Percentiles rank a stretch among this genome's conserved stretches.
phyloP scores from a whole-genome alignment of 1,140 invertebrate species.

The Holcopasites calliopsidis region DNA sequence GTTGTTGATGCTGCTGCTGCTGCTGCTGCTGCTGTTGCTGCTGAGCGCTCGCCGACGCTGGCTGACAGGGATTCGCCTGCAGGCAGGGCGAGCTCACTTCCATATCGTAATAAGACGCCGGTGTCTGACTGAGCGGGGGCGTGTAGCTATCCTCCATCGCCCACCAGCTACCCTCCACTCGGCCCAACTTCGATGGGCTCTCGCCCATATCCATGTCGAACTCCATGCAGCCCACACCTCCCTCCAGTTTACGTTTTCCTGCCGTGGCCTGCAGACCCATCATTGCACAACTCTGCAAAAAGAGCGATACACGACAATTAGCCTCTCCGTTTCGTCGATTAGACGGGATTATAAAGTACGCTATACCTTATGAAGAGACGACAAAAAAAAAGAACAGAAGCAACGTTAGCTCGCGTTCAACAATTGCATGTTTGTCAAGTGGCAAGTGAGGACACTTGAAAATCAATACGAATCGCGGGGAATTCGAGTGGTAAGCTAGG shows the following conservation, averaged over 20 bases:
- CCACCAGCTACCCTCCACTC: constrained; percentile 78
- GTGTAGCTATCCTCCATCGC: constrained; percentile 76
- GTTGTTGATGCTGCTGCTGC: constrained; percentile 47
- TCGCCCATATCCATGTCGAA: constrained; percentile 78
- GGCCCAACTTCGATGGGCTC: constrained; percentile 76
- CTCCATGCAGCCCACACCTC: constrained; percentile 78
- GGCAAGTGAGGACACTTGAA: no score
- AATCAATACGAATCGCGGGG: neutral
- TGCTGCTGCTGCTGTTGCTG: constrained; percentile 57
- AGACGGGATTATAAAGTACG: no score
- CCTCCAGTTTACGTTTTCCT: constrained; percentile 85
- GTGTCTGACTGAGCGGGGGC: constrained; percentile 62
- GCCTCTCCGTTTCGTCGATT: no score
- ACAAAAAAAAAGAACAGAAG: no score
- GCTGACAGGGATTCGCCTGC: constrained; percentile 65
- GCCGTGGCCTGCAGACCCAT: constrained; percentile 88
- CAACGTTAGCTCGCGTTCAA: no score
- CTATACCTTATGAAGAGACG: no score
- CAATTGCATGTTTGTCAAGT: neutral
- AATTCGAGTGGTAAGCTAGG: neutral
- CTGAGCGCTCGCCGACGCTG: constrained; percentile 47
- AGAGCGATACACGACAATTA: constrained; percentile 16
- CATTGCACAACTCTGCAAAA: constrained; percentile 86
- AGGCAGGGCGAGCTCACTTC: constrained; percentile 69
- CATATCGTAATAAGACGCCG: constrained; percentile 71